Base-by-base conservation (phyloP, 2,888 invertebrate genomes). In the Mimachlamys varia region DNA sequence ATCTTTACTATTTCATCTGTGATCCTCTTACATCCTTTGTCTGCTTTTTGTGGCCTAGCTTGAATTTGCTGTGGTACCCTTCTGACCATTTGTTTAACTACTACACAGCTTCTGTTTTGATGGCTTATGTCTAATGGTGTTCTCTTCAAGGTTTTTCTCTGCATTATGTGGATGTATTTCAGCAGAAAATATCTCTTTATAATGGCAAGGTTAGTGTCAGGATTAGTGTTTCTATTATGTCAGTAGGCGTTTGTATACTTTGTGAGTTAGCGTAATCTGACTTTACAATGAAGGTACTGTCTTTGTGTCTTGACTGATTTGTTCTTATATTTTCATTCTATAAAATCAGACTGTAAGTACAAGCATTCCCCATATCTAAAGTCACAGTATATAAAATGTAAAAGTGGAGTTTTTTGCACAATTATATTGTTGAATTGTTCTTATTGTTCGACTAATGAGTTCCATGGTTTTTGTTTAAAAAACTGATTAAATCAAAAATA, bases 301-400 rank as follows among this genome's bases (percentile, higher is more conserved):
- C 44, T 1, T 10, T 62, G 62, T 22, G 22, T 76, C 7, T 0
- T 27, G 62, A 3, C 62, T 76, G 33, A 76, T 87, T 4, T 58
- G 37, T 38, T 53, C 49, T 62, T 33, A 27, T 27, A 27, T 88
- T 76, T 27, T 19, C 12, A 33, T 50, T 89, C 44, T 37, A 37
- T 62, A n/a, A 38, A 58, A 58, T 62, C 58, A 44, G 76, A 76
- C 76, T 76, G 76, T 76, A 33, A 76, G 76, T 76, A 76, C 33
- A 76, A 76, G 27, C 27, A 33, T 13, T 22, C 76, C 33, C 33
- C 76, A 19, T 58, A 12, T 33, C 76, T 33, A 19, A 58, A 22
- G n/a, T n/a, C 58, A 58, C 58, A 58, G 19, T 53, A 53, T 53
- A 19, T 53, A 53, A 17, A 53, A 17, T 5, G 1, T 15, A 53